phyloP scores from a whole-genome alignment of 1,140 invertebrate species.

The Zophobas atratus region DNA sequence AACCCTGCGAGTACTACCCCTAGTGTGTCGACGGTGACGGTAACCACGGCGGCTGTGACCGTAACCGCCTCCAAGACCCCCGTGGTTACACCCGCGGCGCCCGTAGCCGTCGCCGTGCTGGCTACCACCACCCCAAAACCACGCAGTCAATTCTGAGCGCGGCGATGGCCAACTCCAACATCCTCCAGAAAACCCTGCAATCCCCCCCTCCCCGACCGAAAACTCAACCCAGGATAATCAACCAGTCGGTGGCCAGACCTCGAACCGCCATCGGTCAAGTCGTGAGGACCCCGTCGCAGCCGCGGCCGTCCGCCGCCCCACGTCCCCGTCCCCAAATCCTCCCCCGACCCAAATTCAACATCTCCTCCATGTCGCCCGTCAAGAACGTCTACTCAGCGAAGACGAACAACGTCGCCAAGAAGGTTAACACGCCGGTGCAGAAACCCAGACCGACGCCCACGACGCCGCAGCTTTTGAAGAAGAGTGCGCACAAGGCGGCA shows the following conservation, averaged over 20 bases:
- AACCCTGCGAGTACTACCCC: background rate
- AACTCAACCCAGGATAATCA: conserved; percentile 50
- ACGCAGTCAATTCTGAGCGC: conserved; percentile 59
- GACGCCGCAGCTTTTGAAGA: background rate
- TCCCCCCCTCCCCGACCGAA: conserved; percentile 43
- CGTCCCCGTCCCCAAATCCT: conserved; percentile 50
- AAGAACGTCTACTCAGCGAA: conserved; percentile 53
- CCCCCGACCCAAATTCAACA: conserved; percentile 53
- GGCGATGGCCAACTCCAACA: conserved; percentile 56
- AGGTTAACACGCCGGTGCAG: conserved; percentile 57
- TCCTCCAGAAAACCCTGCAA: conserved; percentile 43
- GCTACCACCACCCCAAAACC: background rate
- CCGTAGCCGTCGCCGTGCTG: background rate
- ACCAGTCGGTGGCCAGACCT: conserved; percentile 47
- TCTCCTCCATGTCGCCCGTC: conserved; percentile 30
- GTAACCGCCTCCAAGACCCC: conserved; percentile 2
- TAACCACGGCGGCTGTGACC: conserved; percentile 8
- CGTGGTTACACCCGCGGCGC: background rate
- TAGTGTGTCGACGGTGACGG: background rate
- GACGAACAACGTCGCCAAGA: conserved; percentile 46
- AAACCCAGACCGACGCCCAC: conserved; percentile 22
- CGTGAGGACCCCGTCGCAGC: conserved; percentile 1
- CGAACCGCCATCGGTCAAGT: conserved; percentile 28
- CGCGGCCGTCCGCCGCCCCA: background rate
- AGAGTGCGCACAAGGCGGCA: conserved; percentile 32